Evolutionary conservation across 2,797 vertebrate genomes (phyloP), one percentile per base, ranked within the genome.

Genomic region (Cyclopterus lumpus): DNA sequence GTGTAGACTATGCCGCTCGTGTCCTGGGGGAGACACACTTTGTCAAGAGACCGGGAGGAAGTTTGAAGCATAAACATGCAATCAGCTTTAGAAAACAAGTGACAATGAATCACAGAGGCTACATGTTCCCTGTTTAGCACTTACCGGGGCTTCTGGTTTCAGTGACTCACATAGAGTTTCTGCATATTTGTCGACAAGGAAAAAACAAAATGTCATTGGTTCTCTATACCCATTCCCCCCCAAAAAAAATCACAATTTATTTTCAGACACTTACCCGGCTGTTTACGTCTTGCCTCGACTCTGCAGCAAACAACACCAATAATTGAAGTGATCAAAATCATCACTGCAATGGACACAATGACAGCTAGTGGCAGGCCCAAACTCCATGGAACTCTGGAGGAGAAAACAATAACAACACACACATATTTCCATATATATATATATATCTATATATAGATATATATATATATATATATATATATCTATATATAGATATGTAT

Each of bases 1-100:
- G 91, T 89, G 90, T 95, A 95, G 76, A 94, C 66, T 2, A 93
- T 49, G 18, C 77, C 28, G 2, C 77, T 76, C 15, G 14, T 73
- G 48, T 94, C 93, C 87, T 95, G 73, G 9, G 67, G 58, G 42
- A 76, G 44, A 80, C 76, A 82, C 51, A 65, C 15, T n/a, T 28
- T 42, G 26, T 81, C 32, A 79, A 54, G 59, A 77, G 61, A 75
- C 26, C 22, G 10, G 55, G 71, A 84, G 73, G 84, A 86, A 87
- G 81, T 79, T 44, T 71, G 38, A 36, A 72, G n/a, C 58, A 53
- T 32, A 65, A 64, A 64, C 46, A 44, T 36, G 22, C 46, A 74
- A 49, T 59, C 11, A 71, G 34, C 20, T 63, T 73, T 75, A 58
- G 22, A 79, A 72, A 54, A 36, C 79, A 78, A 83, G 64, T 88